Base-by-base conservation (phyloP, 2,113 vertebrate genomes). In the Chroicocephalus ridibundus region DNA sequence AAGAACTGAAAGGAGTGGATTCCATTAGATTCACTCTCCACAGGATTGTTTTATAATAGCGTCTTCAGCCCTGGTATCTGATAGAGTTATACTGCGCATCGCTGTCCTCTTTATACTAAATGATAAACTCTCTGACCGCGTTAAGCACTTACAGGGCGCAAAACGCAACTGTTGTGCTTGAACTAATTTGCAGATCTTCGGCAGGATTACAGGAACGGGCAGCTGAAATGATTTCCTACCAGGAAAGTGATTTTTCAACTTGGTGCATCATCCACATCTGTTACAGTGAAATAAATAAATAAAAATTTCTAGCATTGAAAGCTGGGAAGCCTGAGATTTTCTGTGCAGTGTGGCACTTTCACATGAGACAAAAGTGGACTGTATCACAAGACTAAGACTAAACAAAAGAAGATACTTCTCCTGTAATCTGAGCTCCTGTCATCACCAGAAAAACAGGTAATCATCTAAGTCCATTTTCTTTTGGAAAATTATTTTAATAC, bases 71-170 rank as follows among this genome's bases (percentile, higher is more conserved):
- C 20, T 38, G 38, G 3, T 42, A 15, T 15, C 26, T 44, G 57
- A 10, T 0, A 4, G 11, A 47, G 32, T 25, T 42, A n/a, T 15
- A 15, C 27, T 19, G 25, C 25, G 17, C 2, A 1, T 42, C 52
- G 2, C 12, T 64, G 38, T 13, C 76, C 24, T 46, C 42, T 64
- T n/a, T 17, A 49, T 36, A 15, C 27, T 12, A 49, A 64, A 11
- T 14, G 1, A 25, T 66, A 44, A 61, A 38, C 36, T 13, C 34
- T n/a, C 9, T 19, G 52, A 25, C 36, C 31, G 11, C 0, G 0
- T 44, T 5, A 49, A 58, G 31, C 25, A 4, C 58, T 26, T 49
- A 7, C 1, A 54, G 34, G 46, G 72, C 32, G n/a, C 65, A 51
- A 49, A 91, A 20, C 1, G 0, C 26, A 42, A 57, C n/a, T 58